A percentile compares a stretch with the other conserved stretches of the same genome.
Evolutionary conservation across 2,797 vertebrate genomes (phyloP).

Genomic region (Hyperoplus lanceolatus): DNA sequence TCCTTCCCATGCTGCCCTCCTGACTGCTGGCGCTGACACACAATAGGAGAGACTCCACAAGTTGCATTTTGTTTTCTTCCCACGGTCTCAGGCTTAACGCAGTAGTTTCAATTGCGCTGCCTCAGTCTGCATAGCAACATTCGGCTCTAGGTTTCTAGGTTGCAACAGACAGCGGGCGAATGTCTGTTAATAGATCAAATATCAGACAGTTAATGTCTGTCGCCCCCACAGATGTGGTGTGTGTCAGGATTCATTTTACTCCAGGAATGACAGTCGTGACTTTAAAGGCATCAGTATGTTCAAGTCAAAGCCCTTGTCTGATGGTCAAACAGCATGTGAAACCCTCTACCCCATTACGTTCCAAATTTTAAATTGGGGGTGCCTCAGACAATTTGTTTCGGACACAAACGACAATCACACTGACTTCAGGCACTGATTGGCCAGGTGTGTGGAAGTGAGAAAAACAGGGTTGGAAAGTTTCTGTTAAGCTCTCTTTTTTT

Average conservation of each 20-base stretch:
- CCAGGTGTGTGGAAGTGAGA: not conserved
- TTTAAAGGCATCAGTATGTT: conserved; percentile 7
- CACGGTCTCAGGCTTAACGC: conserved; percentile 46
- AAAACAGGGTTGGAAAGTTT: not conserved
- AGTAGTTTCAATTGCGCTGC: conserved; percentile 27
- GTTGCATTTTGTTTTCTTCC: conserved; percentile 52
- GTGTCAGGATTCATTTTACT: conserved; percentile 29
- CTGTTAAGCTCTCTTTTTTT: not conserved
- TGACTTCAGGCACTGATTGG: not conserved
- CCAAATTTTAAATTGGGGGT: not conserved
- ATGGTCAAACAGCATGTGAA: conserved; percentile 2
- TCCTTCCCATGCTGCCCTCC: conserved; percentile 77
- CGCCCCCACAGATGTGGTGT: conserved; percentile 4
- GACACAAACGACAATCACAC: not conserved
- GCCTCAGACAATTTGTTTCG: not conserved
- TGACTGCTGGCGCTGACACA: conserved; percentile 67
- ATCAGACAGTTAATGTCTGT: not conserved
- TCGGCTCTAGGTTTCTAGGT: conserved; percentile 27
- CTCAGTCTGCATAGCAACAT: conserved; percentile 14
- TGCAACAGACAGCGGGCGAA: conserved; percentile 17
- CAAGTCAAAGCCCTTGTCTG: conserved; percentile 30
- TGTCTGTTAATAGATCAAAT: conserved; percentile 13
- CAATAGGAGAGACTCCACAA: conserved; percentile 41
- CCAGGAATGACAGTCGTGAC: conserved; percentile 13
- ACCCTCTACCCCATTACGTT: not conserved